Evolutionary conservation across 2,797 vertebrate species (phyloP).

Genomic region (Craterocephalus amniculus): DNA sequence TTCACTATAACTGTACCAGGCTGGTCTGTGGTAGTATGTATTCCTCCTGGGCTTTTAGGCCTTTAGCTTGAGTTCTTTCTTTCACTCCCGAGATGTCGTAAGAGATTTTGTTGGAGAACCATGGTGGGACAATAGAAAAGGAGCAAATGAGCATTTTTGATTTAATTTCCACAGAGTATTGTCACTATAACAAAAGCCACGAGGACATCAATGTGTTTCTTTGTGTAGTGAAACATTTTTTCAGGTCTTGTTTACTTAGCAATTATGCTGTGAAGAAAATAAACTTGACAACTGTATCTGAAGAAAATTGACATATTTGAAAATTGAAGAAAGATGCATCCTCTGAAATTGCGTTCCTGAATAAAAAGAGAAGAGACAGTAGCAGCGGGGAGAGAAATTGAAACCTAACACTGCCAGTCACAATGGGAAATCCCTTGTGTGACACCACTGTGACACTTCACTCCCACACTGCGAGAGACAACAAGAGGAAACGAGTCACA

Average conservation of each 20-base stretch:
- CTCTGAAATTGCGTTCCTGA: constrained; percentile 9
- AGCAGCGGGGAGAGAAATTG: constrained; percentile 31
- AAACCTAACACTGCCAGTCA: constrained; percentile 44
- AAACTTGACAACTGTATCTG: constrained; percentile 4
- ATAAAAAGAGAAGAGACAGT: constrained; percentile 13
- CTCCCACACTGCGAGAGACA: constrained; percentile 41
- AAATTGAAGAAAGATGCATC: background rate
- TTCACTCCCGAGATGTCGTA: constrained; percentile 23
- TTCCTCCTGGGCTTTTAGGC: constrained; percentile 18
- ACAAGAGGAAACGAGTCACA: constrained; percentile 57
- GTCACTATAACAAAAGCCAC: constrained; percentile 41
- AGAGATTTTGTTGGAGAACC: constrained; percentile 44
- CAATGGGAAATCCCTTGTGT: constrained; percentile 44
- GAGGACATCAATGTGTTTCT: constrained; percentile 42
- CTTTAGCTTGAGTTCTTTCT: constrained; percentile 47
- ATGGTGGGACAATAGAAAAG: constrained; percentile 23
- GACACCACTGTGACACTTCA: constrained; percentile 48
- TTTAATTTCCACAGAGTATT: constrained; percentile 30
- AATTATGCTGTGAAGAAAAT: constrained; percentile 15
- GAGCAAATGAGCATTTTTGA: constrained; percentile 30
- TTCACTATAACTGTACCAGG: constrained; percentile 8
- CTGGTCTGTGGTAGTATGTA: constrained; percentile 30
- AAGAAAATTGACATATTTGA: constrained; percentile 11
- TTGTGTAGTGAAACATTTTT: constrained; percentile 39
- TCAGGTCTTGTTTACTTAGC: constrained; percentile 31